A percentile compares a stretch with the other conserved stretches of the same genome.
Evolutionary conservation across 2,797 vertebrate genomes (phyloP).

Genomic region (Perodicticus potto): DNA sequence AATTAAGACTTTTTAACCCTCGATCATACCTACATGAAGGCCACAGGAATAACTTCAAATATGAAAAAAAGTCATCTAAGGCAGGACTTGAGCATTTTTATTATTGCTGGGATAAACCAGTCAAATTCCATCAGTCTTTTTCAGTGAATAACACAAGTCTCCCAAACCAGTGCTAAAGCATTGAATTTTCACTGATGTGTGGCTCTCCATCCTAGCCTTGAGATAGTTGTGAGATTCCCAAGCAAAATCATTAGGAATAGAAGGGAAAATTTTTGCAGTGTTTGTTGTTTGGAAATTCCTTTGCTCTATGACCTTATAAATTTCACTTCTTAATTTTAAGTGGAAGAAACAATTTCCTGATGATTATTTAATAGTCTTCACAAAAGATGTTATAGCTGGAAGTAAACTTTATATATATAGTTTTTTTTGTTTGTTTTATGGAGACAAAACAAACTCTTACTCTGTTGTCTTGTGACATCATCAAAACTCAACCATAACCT

Average conservation of each 20-base stretch:
- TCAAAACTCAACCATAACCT: too few relatives aligned
- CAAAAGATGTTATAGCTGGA: not conserved
- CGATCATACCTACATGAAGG: not conserved
- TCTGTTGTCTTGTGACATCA: too few relatives aligned
- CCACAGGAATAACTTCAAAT: not conserved
- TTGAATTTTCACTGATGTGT: not conserved
- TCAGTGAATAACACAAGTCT: not conserved
- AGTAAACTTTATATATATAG: not conserved
- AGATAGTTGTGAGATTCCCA: not conserved
- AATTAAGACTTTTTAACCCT: not conserved
- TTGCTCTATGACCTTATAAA: conserved; percentile 17
- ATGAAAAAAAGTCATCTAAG: not conserved
- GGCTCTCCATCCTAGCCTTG: not conserved
- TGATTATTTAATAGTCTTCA: not conserved
- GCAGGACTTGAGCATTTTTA: not conserved
- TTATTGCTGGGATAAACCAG: not conserved
- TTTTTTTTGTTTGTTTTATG: not conserved
- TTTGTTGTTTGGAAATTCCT: conserved; percentile 14
- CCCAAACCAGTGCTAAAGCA: not conserved
- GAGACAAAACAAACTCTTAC: too few relatives aligned
- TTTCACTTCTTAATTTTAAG: conserved; percentile 14
- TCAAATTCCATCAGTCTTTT: not conserved
- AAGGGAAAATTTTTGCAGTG: not conserved
- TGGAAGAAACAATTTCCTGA: not conserved
- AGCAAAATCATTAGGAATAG: not conserved